Conservation (phyloP, 2,888 invertebrate genomes). For the Epistrophe grossulariae region DNA sequence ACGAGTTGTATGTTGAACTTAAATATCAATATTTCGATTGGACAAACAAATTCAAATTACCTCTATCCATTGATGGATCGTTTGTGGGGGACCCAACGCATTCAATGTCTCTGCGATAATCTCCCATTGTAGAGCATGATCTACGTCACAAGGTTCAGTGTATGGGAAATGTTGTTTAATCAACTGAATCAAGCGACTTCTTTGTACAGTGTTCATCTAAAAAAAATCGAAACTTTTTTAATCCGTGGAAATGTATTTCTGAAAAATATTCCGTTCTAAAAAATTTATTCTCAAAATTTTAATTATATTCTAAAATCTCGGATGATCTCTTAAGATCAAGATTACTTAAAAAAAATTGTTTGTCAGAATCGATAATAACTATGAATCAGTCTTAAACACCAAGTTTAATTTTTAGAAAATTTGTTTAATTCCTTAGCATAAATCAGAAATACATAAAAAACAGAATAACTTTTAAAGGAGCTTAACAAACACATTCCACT, state of each 20-base stretch:
- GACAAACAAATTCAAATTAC: not conserved
- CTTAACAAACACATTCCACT: not conserved
- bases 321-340: not conserved
- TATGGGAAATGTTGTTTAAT: constrained; percentile 38
- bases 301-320: not conserved
- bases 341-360: no score
- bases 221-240: no score
- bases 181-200: constrained; percentile 26
- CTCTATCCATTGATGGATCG: constrained; percentile 30
- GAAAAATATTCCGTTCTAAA: no score
- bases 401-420: not conserved
- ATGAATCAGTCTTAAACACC: not conserved
- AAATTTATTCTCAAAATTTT: no score
- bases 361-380: not conserved
- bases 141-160: constrained; percentile 8
- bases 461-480: not conserved
- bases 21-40: no score
- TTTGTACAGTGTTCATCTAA: constrained; percentile 18
- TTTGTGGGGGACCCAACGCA: constrained; percentile 18
- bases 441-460: not conserved
- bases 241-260: no score
- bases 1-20: not conserved
- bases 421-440: not conserved
- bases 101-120: constrained; percentile 28
- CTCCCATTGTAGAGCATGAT: constrained; percentile 29